Percentiles rank a stretch among this genome's conserved stretches.
These are phyloP conservation scores for Laticauda colubrina DNA, from an alignment of 2,113 vertebrate genomes.

Conservation along the genomic window DNA sequence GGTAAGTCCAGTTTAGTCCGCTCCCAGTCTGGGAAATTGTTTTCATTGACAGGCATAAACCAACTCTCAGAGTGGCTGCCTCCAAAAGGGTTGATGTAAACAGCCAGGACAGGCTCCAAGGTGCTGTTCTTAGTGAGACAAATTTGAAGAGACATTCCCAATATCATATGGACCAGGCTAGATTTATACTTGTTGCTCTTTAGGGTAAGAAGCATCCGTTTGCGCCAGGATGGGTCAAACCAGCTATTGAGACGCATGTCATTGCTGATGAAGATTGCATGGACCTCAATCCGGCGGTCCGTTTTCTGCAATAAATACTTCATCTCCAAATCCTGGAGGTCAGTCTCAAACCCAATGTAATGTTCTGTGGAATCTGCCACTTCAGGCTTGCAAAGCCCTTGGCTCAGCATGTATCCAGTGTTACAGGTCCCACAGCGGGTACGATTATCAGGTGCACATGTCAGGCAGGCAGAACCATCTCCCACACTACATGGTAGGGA, in stretches of 20 bases:
- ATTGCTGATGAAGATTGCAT: conserved; percentile 97
- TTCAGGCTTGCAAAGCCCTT: conserved; percentile 88
- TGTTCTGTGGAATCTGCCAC: conserved; percentile 94
- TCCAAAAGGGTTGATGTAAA: conserved; percentile 95
- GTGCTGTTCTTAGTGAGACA: conserved; percentile 98
- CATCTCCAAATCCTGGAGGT: conserved; percentile 93
- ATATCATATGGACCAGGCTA: conserved; percentile 93
- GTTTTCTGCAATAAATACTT: conserved; percentile 88
- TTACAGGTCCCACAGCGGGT: conserved; percentile 94
- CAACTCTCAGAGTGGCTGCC: conserved; percentile 98
- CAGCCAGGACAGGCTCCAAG: conserved; percentile 88
- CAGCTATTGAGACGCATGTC: conserved; percentile 98
- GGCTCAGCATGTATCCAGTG: conserved; percentile 82
- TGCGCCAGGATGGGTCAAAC: conserved; percentile 97
- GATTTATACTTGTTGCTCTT: conserved; percentile 99
- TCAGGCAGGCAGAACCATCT: conserved; percentile 78
- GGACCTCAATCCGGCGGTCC: conserved; percentile 89
- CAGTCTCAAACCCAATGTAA: conserved; percentile 94
- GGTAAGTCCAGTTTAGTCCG: conserved; percentile 90
- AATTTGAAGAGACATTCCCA: conserved; percentile 93
- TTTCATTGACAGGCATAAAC: conserved; percentile 91
- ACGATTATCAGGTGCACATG: conserved; percentile 87
- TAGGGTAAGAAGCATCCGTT: conserved; percentile 92
- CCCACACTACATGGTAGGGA: conserved; percentile 83
- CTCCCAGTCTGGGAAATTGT: conserved; percentile 91